phyloP scores from a whole-genome alignment of 2,888 invertebrate species.

The Habroteleia sp. region DNA sequence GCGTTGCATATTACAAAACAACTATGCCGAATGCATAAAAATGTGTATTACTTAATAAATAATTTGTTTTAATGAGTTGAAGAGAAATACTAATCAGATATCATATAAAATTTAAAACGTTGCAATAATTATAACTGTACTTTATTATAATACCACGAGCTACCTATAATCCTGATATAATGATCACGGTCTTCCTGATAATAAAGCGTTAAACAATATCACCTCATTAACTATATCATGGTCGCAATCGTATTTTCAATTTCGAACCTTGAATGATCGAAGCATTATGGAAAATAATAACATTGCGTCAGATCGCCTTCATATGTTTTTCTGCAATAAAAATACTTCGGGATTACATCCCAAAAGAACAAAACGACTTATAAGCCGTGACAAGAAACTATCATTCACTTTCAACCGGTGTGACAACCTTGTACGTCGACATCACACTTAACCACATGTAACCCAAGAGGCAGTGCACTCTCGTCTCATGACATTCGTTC shows the following conservation, averaged over 20 bases:
- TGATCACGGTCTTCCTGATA: constrained; percentile 13
- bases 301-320: constrained; percentile 57
- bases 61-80: no score
- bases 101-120: constrained; percentile 3
- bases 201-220: constrained; percentile 19
- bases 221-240: constrained; percentile 20
- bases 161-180: not conserved
- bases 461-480: constrained; percentile 58
- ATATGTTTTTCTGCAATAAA: constrained; percentile 61
- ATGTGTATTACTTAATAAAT: no score
- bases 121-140: constrained; percentile 8
- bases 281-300: constrained; percentile 52
- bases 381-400: constrained; percentile 66
- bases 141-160: constrained; percentile 6
- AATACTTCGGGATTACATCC: constrained; percentile 53
- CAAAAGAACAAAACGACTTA: constrained; percentile 53
- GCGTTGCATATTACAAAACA: no score
- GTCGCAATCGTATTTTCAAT: constrained; percentile 9
- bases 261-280: constrained; percentile 31
- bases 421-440: constrained; percentile 68
- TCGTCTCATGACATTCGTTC: constrained; percentile 67
- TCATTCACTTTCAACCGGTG: constrained; percentile 76
- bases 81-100: no score
- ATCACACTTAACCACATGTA: constrained; percentile 64
- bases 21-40: no score